Base-by-base conservation (phyloP, 2,888 invertebrate species). In the Polymixis flavicincta region DNA sequence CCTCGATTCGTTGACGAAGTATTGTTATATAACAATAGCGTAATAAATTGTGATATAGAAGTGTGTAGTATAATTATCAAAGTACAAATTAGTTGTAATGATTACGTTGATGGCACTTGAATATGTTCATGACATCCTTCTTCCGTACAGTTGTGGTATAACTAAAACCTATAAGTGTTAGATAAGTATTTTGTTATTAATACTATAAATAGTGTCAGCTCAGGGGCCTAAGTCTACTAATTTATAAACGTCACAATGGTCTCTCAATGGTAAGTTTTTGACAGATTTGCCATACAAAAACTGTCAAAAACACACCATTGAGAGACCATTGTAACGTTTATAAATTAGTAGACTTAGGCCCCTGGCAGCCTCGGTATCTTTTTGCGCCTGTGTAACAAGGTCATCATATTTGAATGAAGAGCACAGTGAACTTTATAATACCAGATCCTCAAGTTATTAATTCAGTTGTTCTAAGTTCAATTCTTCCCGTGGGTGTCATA, bases 11-110 rank as follows among this genome's bases (percentile, higher is more conserved):
- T 81, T 81, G 78, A 70, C 72, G 60, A 73, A 65, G 81, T 64
- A 60, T 79, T 72, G 75, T 87, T 87, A 85, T 79, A 61, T 80
- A 87, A 84, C 74, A 69, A 65, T 71, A 70, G 61, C 61, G 80
- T 81, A 48, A 85, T 74, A 64, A 83, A 84, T 74, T 77, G 69
- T 83, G 54, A 42, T 74, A 77, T 71, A 84, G 76, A 73, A 80
- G 64, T 73, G 64, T 67, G 50, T 83, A 71, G 45, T 76, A 54
- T 55, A 55, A 68, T 83, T 80, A 83, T 83, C 80, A 76, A 76
- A 83, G 73, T 65, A 76, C 71, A 83, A 84, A 76, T 75, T 71
- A 76, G 76, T 76, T 63, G 55, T 83, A 70, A 79, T 75, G 72
- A 80, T 82, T 80, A 76, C 70, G 67, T 76, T 65, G 80, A 76